These are phyloP conservation scores for Orthosia gothica DNA, from an alignment of 2,888 invertebrate species.

Conservation along the genomic window DNA sequence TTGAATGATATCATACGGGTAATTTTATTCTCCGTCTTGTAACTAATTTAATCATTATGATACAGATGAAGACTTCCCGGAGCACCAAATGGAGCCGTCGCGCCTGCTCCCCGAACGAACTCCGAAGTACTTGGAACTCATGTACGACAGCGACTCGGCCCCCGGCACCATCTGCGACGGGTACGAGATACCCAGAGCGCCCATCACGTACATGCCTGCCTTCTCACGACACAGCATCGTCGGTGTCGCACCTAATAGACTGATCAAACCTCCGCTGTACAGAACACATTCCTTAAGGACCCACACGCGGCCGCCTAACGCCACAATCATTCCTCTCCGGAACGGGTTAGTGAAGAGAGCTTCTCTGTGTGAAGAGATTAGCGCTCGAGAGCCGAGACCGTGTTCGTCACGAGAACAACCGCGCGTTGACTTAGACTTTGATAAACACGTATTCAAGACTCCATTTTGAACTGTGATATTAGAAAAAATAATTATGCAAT, in stretches of 20 bases:
- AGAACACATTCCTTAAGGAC: conserved; percentile 83
- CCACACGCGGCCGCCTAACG: conserved; percentile 82
- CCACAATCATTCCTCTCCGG: conserved; percentile 86
- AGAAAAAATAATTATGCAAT: conserved; percentile 69
- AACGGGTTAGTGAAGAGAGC: conserved; percentile 84
- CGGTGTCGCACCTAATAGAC: conserved; percentile 84
- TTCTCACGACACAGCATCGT: conserved; percentile 87
- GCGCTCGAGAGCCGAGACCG: conserved; percentile 65
- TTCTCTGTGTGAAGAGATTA: conserved; percentile 81
- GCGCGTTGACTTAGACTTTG: conserved; percentile 72
- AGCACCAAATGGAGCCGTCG: conserved; percentile 87
- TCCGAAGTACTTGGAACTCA: conserved; percentile 93
- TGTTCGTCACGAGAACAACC: conserved; percentile 69
- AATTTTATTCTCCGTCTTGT: neutral
- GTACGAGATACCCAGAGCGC: conserved; percentile 92
- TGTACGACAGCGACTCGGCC: conserved; percentile 91
- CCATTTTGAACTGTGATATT: conserved; percentile 90
- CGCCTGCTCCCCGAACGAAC: conserved; percentile 82
- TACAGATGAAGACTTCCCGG: conserved; percentile 86
- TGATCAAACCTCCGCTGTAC: conserved; percentile 80
- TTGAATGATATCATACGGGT: conserved; percentile 31
- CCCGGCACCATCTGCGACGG: conserved; percentile 89
- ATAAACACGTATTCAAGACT: conserved; percentile 85
- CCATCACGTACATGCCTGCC: conserved; percentile 75
- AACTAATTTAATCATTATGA: conserved; percentile 25